Evolutionary conservation across 2,888 invertebrate species (phyloP), one percentile per base, ranked within the genome.

Genomic region (Leptopilina drosophilae): DNA sequence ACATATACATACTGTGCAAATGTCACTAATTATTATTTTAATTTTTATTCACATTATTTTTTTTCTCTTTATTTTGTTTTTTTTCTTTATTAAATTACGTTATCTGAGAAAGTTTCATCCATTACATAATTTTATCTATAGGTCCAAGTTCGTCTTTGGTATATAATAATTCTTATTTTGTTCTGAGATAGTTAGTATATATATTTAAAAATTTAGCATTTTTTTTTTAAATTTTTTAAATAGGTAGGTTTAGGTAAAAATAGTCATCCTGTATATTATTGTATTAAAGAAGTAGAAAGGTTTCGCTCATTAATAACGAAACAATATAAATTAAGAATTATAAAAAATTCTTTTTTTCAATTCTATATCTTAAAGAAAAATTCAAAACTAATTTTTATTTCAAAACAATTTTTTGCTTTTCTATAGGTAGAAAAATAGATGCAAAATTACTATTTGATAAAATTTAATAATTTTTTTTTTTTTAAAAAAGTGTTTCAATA

Each of bases 231-330:
- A 67, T 46, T 59, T 79, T 85, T 87, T 82, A 86, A 87, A 87
- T 83, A 87, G 88, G 83, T 89, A 88, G 88, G 88, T 87, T 88
- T 89, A 88, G 87, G 86, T 86, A 49, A 87, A 82, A 82, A 85
- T 89, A 89, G 89, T 88, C 86, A 83, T 83, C 88, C 86, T 85
- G 82, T 86, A 81, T 81, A 85, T 42, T 33, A 33, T 86, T 87
- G 84, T 87, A 83, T 82, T 82, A 87, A 87, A 85, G 88, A 87
- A 56, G 90, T 90, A 89, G 89, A 81, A 85, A 81, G 84, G 83
- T 87, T 83, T 85, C 84, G 87, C 87, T 85, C 88, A 88, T 88
- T 88, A 87, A 86, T 88, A 88, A 86, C 84, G 86, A 87, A 80
- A 85, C 87, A 42, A 56, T n/a, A 5, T 56, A 56, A 56, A 56